Evolutionary conservation across 2,113 vertebrate genomes (phyloP).

Genomic region (Trichomycterus rosablanca): DNA sequence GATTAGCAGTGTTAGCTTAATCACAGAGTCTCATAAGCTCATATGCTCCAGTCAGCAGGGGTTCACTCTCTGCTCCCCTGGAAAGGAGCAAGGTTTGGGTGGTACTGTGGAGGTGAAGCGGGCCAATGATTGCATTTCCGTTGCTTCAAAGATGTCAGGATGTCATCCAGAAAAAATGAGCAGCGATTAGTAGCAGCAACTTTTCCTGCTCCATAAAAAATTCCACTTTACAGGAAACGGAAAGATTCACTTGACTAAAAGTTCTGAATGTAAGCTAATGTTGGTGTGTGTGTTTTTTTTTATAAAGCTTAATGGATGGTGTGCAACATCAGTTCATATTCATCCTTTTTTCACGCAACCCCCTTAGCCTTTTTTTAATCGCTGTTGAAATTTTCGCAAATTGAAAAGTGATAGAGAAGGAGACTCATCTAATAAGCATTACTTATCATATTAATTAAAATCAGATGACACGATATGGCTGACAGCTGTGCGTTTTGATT

Average conservation of each 20-base stretch:
- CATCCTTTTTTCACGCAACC: slow-evolving; percentile 36
- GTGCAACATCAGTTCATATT: slow-evolving; percentile 43
- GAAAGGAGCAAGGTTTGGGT: slow-evolving; percentile 41
- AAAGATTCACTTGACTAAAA: slow-evolving; percentile 38
- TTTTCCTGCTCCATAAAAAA: slow-evolving; percentile 42
- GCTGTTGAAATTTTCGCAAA: slow-evolving; percentile 44
- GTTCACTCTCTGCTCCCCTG: slow-evolving; percentile 58
- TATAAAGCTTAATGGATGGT: slow-evolving; percentile 40
- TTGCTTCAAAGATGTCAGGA: slow-evolving; percentile 44
- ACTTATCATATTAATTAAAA: slow-evolving; percentile 55
- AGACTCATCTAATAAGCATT: slow-evolving; percentile 50
- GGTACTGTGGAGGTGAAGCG: slow-evolving; percentile 45
- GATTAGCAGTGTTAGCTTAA: slow-evolving; percentile 76
- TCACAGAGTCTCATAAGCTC: slow-evolving; percentile 71
- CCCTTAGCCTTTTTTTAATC: slow-evolving; percentile 39
- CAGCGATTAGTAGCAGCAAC: slow-evolving; percentile 38
- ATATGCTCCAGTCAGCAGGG: slow-evolving; percentile 67
- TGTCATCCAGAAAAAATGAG: slow-evolving; percentile 44
- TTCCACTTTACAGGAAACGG: slow-evolving; percentile 42
- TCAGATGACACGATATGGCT: slow-evolving; percentile 49
- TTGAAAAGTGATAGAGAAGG: slow-evolving; percentile 44
- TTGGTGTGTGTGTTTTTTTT: slow-evolving; percentile 33
- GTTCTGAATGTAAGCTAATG: slow-evolving; percentile 42
- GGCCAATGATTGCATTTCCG: slow-evolving; percentile 51
- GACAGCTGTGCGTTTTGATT: slow-evolving; percentile 52